A percentile compares a stretch with the other conserved stretches of the same genome.
phyloP scores from a whole-genome alignment of 2,888 invertebrate species.

The Dicycla oo region DNA sequence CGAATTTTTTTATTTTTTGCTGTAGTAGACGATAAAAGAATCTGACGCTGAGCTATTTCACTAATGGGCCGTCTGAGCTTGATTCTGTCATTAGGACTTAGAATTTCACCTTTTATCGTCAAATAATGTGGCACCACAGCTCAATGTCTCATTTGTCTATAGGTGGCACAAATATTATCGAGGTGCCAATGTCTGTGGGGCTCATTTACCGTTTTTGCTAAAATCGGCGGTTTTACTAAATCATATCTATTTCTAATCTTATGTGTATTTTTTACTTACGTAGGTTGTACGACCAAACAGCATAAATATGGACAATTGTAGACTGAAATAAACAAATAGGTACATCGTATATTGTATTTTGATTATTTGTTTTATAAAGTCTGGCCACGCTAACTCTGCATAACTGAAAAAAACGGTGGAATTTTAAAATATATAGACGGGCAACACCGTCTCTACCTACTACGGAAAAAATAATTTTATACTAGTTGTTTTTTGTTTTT shows the following conservation, averaged over 20 bases:
- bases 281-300: not conserved
- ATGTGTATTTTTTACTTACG: not conserved
- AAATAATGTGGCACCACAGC: constrained; percentile 49
- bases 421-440: too few relatives aligned
- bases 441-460: too few relatives aligned
- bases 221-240: constrained; percentile 5
- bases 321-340: too few relatives aligned
- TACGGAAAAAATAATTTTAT: too few relatives aligned
- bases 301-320: not conserved
- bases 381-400: too few relatives aligned
- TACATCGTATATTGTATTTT: not conserved
- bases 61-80: constrained; percentile 75
- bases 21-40: constrained; percentile 71
- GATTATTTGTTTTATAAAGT: too few relatives aligned
- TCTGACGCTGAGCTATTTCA: constrained; percentile 71
- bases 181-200: constrained; percentile 16
- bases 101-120: constrained; percentile 74
- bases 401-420: too few relatives aligned
- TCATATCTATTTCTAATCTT: not conserved
- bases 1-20: constrained; percentile 58
- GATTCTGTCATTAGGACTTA: constrained; percentile 75
- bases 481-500: too few relatives aligned
- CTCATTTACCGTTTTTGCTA: constrained; percentile 14
- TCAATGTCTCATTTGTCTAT: constrained; percentile 50
- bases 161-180: constrained; percentile 35